Base-by-base conservation (phyloP, 1,140 invertebrate genomes). In the Tetramorium parvispinum region DNA sequence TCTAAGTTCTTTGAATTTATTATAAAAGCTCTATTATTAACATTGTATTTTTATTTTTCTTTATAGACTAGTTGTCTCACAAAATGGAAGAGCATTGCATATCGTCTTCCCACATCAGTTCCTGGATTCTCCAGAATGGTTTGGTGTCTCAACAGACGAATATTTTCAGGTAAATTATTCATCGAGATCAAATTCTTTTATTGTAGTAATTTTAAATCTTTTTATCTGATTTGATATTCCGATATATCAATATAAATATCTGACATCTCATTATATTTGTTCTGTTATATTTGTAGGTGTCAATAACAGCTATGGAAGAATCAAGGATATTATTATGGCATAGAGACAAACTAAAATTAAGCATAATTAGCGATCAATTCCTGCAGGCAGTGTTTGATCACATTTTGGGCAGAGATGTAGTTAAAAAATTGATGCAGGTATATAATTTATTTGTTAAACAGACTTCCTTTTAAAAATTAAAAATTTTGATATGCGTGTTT, bases 41-140 rank as follows among this genome's bases (percentile, higher is more conserved):
- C n/a, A 57, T 61, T 32, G 40, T 78, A 7, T 68, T 71, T 63
- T 43, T 82, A 4, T 75, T 66, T 46, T 89, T 93, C 93, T 57
- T 46, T 3, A 49, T 94, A 98, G 98, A 95, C 95, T 99, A 92
- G 97, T 98, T 88, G 98, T 98, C 63, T 98, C 97, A 2, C 98
- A 98, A 95, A 97, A 98, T 94, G 97, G 98, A 89, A 96, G 97
- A 91, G 97, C 98, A 81, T 95, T 98, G 51, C 98, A 99, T 95
- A 97, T 98, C 93, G 97, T 99, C 88, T 97, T 98, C 93, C 97
- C 97, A 61, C 97, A 98, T 96, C 98, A 99, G 95, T 98, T 99
- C 95, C 96, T 99, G 87, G 98, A 99, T 95, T 98, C 98, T 65
- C 98, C 98, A 10, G 98, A 99, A 96, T 99, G 98, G 97, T 98